phyloP scores from a whole-genome alignment of 37 sponge, comb jelly and placozoan genomes.

The Axinella damicornis region DNA sequence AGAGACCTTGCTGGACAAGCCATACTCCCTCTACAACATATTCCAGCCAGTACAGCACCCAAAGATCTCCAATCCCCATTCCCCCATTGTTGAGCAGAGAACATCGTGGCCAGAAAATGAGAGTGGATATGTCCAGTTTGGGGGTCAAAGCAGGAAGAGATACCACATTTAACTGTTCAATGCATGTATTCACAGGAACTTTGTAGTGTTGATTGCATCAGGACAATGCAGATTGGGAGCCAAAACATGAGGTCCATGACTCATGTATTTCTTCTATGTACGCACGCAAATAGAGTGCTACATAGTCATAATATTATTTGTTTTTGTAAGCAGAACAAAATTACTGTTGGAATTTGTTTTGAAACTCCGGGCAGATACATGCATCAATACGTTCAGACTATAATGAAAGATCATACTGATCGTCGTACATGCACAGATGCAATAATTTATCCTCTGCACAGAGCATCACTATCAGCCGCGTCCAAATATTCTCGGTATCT shows the following conservation, averaged over 20 bases:
- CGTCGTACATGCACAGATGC: no score
- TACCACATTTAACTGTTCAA: neutral
- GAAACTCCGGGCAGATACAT: no score
- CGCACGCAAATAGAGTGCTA: neutral
- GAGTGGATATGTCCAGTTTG: constrained; percentile 74
- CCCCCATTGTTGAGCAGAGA: neutral
- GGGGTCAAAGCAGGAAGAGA: constrained; percentile 25
- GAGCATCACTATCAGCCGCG: neutral
- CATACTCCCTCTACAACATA: constrained; percentile 55
- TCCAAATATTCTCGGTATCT: constrained; percentile 74
- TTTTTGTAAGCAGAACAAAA: no score
- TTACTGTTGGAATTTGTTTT: no score
- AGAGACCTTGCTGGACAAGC: constrained; percentile 19
- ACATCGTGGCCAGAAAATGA: constrained; percentile 63
- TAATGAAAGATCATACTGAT: no score
- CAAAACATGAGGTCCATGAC: no score
- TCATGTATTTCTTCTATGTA: neutral
- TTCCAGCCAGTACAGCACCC: constrained; percentile 54
- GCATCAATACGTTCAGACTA: no score
- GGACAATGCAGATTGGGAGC: no score
- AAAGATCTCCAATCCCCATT: neutral
- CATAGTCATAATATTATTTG: no score
- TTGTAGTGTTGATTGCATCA: no score
- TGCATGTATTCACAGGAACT: no score
- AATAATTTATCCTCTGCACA: constrained; percentile 25